Evolutionary conservation across 2,797 vertebrate genomes (phyloP).

Genomic region (Sarcophilus harrisii): DNA sequence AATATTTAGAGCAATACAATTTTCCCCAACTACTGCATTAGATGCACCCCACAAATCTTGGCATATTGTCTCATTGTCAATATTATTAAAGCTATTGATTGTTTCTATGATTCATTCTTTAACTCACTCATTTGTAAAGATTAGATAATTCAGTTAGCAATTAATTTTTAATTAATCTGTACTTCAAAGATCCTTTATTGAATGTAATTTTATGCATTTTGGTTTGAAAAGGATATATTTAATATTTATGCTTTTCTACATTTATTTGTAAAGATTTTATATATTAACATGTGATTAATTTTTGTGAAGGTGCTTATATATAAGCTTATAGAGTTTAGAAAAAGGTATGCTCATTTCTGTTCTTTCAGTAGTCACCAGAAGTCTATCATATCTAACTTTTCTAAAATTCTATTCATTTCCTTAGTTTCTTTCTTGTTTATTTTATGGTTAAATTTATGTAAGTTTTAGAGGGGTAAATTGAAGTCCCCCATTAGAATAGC

Average conservation of each 20-base stretch:
- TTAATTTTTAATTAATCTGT: neutral
- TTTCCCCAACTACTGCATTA: neutral
- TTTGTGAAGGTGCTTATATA: neutral
- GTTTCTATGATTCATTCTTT: neutral
- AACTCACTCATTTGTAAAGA: neutral
- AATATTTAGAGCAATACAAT: neutral
- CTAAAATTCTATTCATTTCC: neutral
- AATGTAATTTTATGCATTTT: neutral
- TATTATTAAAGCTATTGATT: neutral
- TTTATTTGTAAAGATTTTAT: neutral
- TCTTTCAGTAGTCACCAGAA: neutral
- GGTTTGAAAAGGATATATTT: neutral
- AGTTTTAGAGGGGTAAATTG: neutral
- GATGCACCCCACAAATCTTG: neutral
- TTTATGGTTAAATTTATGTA: neutral
- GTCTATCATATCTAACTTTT: neutral
- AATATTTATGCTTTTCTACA: neutral
- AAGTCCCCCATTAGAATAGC: neutral
- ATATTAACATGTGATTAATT: neutral
- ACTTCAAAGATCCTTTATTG: neutral
- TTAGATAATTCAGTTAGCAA: neutral
- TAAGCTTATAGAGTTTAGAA: neutral
- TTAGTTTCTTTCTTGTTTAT: neutral
- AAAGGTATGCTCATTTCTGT: neutral
- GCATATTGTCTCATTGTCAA: neutral